Conservation (phyloP, 1,140 invertebrate genomes). For the Zaprionus tsacasi region DNA sequence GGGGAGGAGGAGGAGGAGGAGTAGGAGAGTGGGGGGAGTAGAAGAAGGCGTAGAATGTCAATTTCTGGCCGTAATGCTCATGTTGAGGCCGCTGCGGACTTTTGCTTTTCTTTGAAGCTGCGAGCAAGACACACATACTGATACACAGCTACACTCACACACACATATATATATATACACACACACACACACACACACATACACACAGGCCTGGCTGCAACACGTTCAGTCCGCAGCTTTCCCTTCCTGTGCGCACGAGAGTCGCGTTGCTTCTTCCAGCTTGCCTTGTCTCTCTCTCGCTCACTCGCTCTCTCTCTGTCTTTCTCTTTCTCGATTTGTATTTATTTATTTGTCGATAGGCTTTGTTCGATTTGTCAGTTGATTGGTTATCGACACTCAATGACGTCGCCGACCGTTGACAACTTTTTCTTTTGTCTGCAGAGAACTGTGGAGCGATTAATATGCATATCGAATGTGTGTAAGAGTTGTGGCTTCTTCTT, state of each 20-base stretch:
- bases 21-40: not conserved
- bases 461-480: constrained; percentile 61
- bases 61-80: constrained; percentile 77
- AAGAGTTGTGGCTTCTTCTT: constrained; percentile 32
- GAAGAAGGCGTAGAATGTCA: constrained; percentile 68
- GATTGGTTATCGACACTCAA: constrained; percentile 52
- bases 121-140: constrained; percentile 70
- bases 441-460: constrained; percentile 68
- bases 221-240: constrained; percentile 63
- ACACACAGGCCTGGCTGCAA: constrained; percentile 22
- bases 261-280: constrained; percentile 40
- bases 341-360: constrained; percentile 53
- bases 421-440: constrained; percentile 69
- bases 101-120: constrained; percentile 83
- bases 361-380: constrained; percentile 49
- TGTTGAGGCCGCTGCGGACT: constrained; percentile 53
- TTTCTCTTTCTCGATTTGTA: constrained; percentile 26
- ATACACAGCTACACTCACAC: constrained; percentile 27
- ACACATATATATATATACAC: too few species aligned
- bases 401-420: constrained; percentile 45
- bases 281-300: not conserved
- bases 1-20: not conserved
- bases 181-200: constrained; percentile 27
- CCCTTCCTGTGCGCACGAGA: constrained; percentile 74
- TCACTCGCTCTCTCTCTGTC: constrained; percentile 14